Evolutionary conservation across 2,113 vertebrate genomes (phyloP), one percentile per base, ranked within the genome.

Genomic region (Martes martes): DNA sequence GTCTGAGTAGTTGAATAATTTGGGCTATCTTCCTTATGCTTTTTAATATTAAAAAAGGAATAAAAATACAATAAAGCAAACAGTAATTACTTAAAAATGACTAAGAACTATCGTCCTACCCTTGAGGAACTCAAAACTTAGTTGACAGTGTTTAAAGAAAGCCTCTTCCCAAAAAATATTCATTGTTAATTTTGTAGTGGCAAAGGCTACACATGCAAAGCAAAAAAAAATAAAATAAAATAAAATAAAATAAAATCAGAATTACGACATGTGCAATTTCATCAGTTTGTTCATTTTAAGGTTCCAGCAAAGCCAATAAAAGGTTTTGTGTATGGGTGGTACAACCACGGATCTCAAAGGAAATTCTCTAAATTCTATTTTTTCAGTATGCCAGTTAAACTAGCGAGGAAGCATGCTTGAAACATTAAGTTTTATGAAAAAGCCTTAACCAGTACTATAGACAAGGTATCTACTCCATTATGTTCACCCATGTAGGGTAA

Each of bases 61-160:
- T 31, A 79, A 73, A 84, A 91, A 79, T 57, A 89, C 55, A 92
- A 76, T 52, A 50, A 89, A 89, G 42, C 57, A 71, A 81, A 81
- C 33, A 65, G 50, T 45, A 61, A 78, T 61, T 89, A 59, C 57
- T 94, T 79, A 57, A 89, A 93, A 94, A 82, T 65, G 4, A 97
- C 0, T 76, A 97, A 94, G 67, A 78, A 89, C 33, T 85, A 76
- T 57, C 18, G 21, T 71, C 50, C 36, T 95, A 57, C 36, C 18
- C 36, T 65, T 69, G 14, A 89, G 42, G 33, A 86, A 93, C 16
- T 39, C 26, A 76, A 94, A 93, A 87, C 73, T 55, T 63, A 83
- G 26, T 28, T 83, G 74, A 79, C 28, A 94, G 91, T 84, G 87
- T 84, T 87, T 95, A 86, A 90, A 95, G 21, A 95, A 94, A 86